Percentiles rank a stretch among this genome's conserved stretches.
These are phyloP conservation scores for Volucella inflata DNA, from an alignment of 2,888 invertebrate species.

Conservation along the genomic window DNA sequence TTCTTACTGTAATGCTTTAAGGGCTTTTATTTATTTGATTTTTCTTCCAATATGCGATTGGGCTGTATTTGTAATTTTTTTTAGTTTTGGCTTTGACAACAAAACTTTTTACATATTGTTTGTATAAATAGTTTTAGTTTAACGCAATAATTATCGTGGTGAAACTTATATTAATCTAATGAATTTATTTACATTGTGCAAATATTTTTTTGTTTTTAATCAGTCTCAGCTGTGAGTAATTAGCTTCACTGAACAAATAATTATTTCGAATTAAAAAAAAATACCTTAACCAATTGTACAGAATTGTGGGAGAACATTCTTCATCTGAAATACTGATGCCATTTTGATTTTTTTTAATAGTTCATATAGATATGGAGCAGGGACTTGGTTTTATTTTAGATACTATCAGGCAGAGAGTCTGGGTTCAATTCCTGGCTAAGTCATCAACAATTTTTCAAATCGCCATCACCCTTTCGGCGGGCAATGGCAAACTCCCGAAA, in stretches of 20 bases:
- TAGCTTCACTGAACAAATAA: background rate
- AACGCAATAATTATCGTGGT: conserved; percentile 21
- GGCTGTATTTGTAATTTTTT: conserved; percentile 43
- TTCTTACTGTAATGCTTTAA: conserved; percentile 48
- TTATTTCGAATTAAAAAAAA: no score
- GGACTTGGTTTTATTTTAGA: no score
- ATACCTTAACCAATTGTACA: no score
- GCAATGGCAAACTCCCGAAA: no score
- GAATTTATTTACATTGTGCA: conserved; percentile 69
- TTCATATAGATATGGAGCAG: no score
- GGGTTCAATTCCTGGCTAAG: no score
- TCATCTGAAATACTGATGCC: no score
- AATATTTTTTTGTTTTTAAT: conserved; percentile 34
- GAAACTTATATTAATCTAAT: conserved; percentile 32
- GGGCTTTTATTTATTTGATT: conserved; percentile 30
- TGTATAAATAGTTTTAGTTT: conserved; percentile 30
- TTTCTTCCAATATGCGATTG: conserved; percentile 48
- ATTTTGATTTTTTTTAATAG: no score
- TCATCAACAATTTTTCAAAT: no score
- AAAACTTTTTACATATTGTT: conserved; percentile 52
- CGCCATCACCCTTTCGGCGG: no score
- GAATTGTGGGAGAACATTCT: no score
- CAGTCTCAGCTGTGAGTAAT: conserved; percentile 8
- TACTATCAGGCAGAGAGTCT: no score
- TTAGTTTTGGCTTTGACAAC: conserved; percentile 43